phyloP scores from a whole-genome alignment of 2,113 vertebrate genomes.

The Electrona antarctica region DNA sequence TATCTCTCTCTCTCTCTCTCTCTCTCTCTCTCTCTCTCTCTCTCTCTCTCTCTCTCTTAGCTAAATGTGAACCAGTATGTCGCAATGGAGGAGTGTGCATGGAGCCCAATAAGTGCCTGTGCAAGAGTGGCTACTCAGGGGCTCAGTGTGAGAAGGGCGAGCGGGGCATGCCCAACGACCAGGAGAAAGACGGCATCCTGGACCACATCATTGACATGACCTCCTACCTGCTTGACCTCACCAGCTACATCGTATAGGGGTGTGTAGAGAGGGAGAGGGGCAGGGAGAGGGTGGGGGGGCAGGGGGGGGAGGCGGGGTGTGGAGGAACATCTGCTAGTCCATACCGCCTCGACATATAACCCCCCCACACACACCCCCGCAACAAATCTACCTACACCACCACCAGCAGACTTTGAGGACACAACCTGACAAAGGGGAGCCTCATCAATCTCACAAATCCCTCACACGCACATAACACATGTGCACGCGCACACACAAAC shows the following conservation, averaged over 20 bases:
- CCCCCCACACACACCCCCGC: constrained; percentile 42
- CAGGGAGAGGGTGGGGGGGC: constrained; percentile 70
- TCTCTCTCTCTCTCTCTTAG: constrained; percentile 63
- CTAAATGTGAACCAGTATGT: constrained; percentile 94
- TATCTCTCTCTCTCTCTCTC: neutral
- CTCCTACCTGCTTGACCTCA: constrained; percentile 96
- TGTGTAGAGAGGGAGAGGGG: constrained; percentile 23
- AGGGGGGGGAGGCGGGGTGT: constrained; percentile 43
- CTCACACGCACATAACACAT: neutral
- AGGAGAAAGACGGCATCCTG: constrained; percentile 94
- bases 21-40: too few relatives aligned
- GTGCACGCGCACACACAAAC: constrained; percentile 31
- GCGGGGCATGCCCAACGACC: constrained; percentile 88
- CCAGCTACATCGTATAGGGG: constrained; percentile 94
- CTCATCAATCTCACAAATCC: neutral
- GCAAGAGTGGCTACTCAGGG: constrained; percentile 86
- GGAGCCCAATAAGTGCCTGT: constrained; percentile 94
- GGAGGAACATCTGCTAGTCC: constrained; percentile 24
- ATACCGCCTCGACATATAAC: constrained; percentile 34
- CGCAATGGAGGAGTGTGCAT: constrained; percentile 95
- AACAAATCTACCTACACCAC: constrained; percentile 72
- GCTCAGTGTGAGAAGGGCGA: constrained; percentile 84
- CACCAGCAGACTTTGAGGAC: constrained; percentile 68
- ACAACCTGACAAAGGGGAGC: constrained; percentile 34
- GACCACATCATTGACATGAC: constrained; percentile 99